Percentiles rank a stretch among this genome's conserved stretches.
These are phyloP conservation scores for Zaprionus nigranus DNA, from an alignment of 1,140 invertebrate species.

Conservation along the genomic window DNA sequence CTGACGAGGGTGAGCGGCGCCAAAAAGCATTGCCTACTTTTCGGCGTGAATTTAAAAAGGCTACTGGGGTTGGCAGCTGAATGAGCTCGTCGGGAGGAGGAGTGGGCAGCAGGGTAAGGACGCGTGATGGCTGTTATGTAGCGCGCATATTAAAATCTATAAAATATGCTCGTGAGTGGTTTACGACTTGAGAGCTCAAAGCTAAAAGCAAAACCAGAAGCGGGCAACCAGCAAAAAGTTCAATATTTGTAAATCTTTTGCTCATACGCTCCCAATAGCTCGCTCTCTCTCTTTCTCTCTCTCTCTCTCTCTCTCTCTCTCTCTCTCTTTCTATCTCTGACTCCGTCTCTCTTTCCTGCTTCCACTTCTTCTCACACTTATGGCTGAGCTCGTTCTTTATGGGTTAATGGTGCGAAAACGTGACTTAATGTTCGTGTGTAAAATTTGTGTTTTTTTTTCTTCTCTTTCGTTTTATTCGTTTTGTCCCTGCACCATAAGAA, in stretches of 20 bases:
- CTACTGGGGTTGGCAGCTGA: constrained; percentile 5
- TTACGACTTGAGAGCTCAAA: constrained; percentile 76
- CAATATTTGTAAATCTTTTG: constrained; percentile 82
- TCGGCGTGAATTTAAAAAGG: constrained; percentile 75
- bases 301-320: constrained; percentile 13
- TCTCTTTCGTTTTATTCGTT: constrained; percentile 27
- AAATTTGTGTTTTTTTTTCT: constrained; percentile 59
- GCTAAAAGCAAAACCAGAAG: constrained; percentile 59
- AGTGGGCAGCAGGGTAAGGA: background rate
- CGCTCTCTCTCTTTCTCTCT: constrained; percentile 13
- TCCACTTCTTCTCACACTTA: constrained; percentile 8
- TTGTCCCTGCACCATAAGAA: constrained; percentile 52
- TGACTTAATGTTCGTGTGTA: constrained; percentile 84
- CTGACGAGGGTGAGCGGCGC: constrained; percentile 66
- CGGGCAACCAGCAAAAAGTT: constrained; percentile 66
- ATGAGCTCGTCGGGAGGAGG: background rate
- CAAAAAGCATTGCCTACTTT: constrained; percentile 73
- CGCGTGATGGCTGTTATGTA: constrained; percentile 54
- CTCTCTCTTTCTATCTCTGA: constrained; percentile 14
- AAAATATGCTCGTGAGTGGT: constrained; percentile 81
- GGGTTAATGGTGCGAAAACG: constrained; percentile 84
- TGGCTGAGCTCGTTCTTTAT: constrained; percentile 72
- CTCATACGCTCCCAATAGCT: constrained; percentile 32
- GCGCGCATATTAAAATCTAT: constrained; percentile 82
- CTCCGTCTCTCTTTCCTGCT: constrained; percentile 18